Percentiles rank a stretch among this genome's conserved stretches.
Evolutionary conservation across 2,113 vertebrate species (phyloP).

Genomic region (Corydoras maculifer): DNA sequence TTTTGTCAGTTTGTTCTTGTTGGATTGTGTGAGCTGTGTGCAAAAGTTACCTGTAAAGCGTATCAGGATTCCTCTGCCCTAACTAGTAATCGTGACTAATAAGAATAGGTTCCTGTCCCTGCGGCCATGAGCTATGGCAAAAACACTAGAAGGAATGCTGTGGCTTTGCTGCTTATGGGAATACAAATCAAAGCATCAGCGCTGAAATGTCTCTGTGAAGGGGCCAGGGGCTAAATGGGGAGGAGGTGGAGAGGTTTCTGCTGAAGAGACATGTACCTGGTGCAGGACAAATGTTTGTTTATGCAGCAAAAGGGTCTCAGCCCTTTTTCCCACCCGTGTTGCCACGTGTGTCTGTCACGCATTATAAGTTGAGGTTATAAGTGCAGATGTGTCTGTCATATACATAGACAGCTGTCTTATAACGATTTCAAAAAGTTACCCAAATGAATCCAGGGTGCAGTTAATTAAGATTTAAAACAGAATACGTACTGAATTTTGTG

Average conservation of each 20-base stretch:
- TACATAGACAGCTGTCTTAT: too few species aligned
- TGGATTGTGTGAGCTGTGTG: constrained; percentile 8
- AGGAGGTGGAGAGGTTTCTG: background rate
- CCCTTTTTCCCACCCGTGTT: background rate
- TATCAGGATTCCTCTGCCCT: constrained; percentile 22
- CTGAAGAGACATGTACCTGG: background rate
- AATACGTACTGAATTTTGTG: background rate
- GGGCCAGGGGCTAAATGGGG: constrained; percentile 14
- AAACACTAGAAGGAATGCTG: constrained; percentile 54
- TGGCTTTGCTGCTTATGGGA: constrained; percentile 49
- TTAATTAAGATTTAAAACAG: constrained; percentile 25
- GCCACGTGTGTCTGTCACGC: background rate
- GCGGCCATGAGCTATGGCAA: constrained; percentile 62
- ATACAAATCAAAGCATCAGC: constrained; percentile 48
- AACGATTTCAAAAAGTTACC: too few species aligned
- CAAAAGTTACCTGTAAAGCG: background rate
- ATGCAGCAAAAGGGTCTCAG: background rate
- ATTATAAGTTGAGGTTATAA: too few species aligned
- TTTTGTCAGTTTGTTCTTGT: background rate
- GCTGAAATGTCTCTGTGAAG: constrained; percentile 32
- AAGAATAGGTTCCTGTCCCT: constrained; percentile 49
- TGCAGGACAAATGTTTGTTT: constrained; percentile 21
- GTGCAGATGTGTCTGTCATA: too few species aligned
- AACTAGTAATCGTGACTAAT: constrained; percentile 61
- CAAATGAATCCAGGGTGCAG: constrained; percentile 5